Evolutionary conservation across 2,797 vertebrate genomes (phyloP), one percentile per base, ranked within the genome.

Genomic region (Petrocephalus schoutedeni): DNA sequence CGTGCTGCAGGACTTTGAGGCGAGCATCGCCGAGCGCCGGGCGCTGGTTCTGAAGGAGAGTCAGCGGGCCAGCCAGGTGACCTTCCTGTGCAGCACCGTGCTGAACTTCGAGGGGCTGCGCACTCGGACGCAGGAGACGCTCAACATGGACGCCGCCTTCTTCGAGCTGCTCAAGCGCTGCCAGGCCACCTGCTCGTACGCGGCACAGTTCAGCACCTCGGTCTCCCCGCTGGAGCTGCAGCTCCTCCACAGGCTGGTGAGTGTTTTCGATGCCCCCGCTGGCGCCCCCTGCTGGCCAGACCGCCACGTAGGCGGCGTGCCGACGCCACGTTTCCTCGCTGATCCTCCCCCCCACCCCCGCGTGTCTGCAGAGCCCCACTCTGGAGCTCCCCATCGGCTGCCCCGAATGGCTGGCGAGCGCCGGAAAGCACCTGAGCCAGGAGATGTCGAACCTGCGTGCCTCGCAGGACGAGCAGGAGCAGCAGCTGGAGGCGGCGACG

Each of bases 1-100:
- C 0, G 98, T 99, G 58, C 95, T 99, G 87, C 98, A 99, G 93
- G 98, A 99, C 95, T 99, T 99, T 93, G 98, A 99, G 94, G 95
- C 97, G 92, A 98, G 98, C 71, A 98, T 99, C 92, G 95, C 96
- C 0, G 98, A 99, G 92, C 96, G 97, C 89, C 96, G 98, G 23
- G 96, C 96, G 86, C 95, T 98, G 91, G 97, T 99, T 57, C 94
- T 97, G 89, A 95, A 98, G 93, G 98, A 99, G 92, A 98, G 96
- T 93, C 98, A 99, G 92, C 96, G 97, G 92, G 96, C 97, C 90
- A 98, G 95, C 92, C 98, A 99, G 97, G 98, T 99, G 88, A 98
- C 98, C 36, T 99, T 99, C 93, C 95, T 99, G 86, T 99, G 98
- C 94, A 98, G 98, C 90, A 99, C 99, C 58, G 98, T 99, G 92